Evolutionary conservation across 2,797 vertebrate genomes (phyloP).

Genomic region (Oryzias sinensis): DNA sequence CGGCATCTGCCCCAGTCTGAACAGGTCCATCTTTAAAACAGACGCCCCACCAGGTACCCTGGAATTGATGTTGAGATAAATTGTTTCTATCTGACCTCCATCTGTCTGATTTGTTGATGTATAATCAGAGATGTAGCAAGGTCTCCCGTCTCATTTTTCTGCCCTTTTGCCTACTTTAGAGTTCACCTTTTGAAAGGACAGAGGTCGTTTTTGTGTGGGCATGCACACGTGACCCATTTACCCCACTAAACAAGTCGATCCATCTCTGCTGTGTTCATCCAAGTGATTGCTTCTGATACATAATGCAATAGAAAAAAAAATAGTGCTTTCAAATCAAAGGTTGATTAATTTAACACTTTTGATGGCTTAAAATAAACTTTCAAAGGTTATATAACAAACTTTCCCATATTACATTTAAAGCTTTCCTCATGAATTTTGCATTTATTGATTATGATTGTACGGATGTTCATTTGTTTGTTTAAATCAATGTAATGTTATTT

Average conservation of each 20-base stretch:
- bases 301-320: conserved; percentile 18
- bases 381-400: conserved; percentile 16
- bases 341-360: conserved; percentile 20
- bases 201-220: conserved; percentile 4
- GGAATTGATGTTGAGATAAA: conserved; percentile 49
- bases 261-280: conserved; percentile 11
- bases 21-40: conserved; percentile 58
- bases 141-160: conserved; percentile 52
- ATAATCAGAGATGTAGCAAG: conserved; percentile 52
- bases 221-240: conserved; percentile 3
- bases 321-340: conserved; percentile 21
- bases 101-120: conserved; percentile 60
- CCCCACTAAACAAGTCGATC: conserved; percentile 23
- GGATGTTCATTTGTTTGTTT: conserved; percentile 29
- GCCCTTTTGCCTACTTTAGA: conserved; percentile 41
- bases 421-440: neutral
- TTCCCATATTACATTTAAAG: conserved; percentile 1
- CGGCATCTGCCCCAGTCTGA: conserved; percentile 39
- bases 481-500: conserved; percentile 13
- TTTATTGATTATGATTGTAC: conserved; percentile 30
- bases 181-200: conserved; percentile 36
- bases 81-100: conserved; percentile 54
- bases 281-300: conserved; percentile 29
- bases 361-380: conserved; percentile 14
- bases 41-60: conserved; percentile 41